phyloP scores from a whole-genome alignment of 2,113 vertebrate genomes.

The Pangasianodon hypophthalmus region DNA sequence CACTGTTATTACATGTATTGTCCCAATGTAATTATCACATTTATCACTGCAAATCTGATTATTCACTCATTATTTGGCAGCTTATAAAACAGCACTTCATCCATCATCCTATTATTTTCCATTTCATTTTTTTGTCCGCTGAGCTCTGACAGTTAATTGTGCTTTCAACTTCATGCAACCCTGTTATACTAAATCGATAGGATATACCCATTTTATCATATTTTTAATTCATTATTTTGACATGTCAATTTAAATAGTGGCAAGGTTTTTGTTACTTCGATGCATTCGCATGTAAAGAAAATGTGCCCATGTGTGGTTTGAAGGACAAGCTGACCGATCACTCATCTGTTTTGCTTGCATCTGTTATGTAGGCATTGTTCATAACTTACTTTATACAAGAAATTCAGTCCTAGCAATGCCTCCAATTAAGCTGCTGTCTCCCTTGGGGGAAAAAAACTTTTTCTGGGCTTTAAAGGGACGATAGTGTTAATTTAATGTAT shows the following conservation, averaged over 20 bases:
- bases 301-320: not conserved
- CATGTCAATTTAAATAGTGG: too few species aligned
- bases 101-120: too few species aligned
- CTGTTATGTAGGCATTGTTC: not conserved
- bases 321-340: not conserved
- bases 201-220: not conserved
- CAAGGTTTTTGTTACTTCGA: too few species aligned
- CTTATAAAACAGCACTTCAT: too few species aligned
- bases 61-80: too few species aligned
- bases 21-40: not conserved
- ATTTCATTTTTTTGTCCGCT: not conserved
- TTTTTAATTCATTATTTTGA: too few species aligned
- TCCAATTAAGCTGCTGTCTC: not conserved
- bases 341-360: not conserved
- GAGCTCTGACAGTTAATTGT: not conserved
- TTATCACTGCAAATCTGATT: too few species aligned
- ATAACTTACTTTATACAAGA: not conserved
- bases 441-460: not conserved
- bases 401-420: not conserved
- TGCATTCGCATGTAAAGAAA: too few species aligned
- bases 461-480: too few species aligned
- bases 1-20: not conserved
- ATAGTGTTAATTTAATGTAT: too few species aligned
- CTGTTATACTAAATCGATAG: not conserved
- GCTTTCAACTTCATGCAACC: not conserved